A percentile compares a stretch with the other conserved stretches of the same genome.
Conservation (phyloP, 53 echinoderm and acorn worm species). For the Zoroaster sp. region DNA sequence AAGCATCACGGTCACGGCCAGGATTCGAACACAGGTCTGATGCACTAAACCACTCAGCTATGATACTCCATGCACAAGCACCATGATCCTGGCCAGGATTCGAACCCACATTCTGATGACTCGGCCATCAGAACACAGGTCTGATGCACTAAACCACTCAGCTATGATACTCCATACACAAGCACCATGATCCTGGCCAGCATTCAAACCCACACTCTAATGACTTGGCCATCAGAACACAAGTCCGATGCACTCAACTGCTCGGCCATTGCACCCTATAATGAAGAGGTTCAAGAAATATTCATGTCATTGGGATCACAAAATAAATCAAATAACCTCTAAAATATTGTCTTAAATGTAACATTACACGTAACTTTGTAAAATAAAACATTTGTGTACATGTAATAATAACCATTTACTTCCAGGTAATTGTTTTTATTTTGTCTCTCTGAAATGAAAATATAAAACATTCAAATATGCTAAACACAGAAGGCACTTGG, state of each 20-base stretch:
- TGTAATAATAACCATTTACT: neutral
- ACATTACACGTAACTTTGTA: neutral
- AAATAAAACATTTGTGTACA: neutral
- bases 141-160: too few relatives aligned
- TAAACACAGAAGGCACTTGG: neutral
- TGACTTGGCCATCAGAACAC: neutral
- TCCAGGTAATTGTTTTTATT: neutral
- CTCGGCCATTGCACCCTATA: neutral
- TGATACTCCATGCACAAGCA: too few relatives aligned
- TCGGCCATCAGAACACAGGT: too few relatives aligned
- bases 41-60: too few relatives aligned
- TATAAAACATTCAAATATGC: neutral
- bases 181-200: too few relatives aligned
- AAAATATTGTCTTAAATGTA: neutral
- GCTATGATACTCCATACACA: too few relatives aligned
- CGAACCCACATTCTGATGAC: too few relatives aligned
- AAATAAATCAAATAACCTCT: neutral
- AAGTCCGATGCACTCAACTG: neutral
- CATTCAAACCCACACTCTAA: neutral
- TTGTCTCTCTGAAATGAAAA: neutral
- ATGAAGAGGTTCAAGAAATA: neutral
- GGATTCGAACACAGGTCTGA: too few relatives aligned
- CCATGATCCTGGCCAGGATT: too few relatives aligned
- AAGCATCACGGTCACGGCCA: too few relatives aligned
- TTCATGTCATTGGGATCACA: too few relatives aligned